These are phyloP conservation scores for Oryctolagus cuniculus DNA, from an alignment of 2,113 vertebrate genomes.

Conservation along the genomic window DNA sequence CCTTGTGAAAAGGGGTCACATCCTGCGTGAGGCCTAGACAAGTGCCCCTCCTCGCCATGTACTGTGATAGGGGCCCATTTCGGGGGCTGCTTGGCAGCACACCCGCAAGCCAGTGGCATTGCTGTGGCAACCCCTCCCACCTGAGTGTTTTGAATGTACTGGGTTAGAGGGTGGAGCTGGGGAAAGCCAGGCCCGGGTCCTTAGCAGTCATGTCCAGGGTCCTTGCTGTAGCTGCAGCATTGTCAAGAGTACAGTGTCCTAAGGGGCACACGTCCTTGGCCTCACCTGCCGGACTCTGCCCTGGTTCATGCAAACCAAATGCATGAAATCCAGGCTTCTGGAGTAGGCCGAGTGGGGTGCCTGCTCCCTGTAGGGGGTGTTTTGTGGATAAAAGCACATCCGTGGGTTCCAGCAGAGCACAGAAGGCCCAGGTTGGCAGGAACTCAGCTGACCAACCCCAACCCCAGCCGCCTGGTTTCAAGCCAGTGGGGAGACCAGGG, in stretches of 20 bases:
- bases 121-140: constrained; percentile 66
- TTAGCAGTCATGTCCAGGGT: background rate
- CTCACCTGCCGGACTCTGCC: background rate
- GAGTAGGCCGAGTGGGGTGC: background rate
- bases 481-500: background rate
- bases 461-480: background rate
- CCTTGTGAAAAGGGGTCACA: background rate
- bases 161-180: constrained; percentile 10
- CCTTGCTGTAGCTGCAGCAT: background rate
- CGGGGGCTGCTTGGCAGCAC: constrained; percentile 48
- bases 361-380: background rate
- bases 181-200: background rate
- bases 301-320: constrained; percentile 5
- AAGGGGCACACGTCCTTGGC: background rate
- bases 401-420: background rate
- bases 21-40: constrained; percentile 21
- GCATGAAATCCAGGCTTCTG: background rate
- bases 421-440: background rate
- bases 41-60: background rate
- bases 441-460: background rate
- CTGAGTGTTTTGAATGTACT: constrained; percentile 51
- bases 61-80: constrained; percentile 54
- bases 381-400: background rate
- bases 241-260: background rate
- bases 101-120: constrained; percentile 18